Evolutionary conservation across 2,888 invertebrate species (phyloP).

Genomic region (Drosophila hawaiiensis): DNA sequence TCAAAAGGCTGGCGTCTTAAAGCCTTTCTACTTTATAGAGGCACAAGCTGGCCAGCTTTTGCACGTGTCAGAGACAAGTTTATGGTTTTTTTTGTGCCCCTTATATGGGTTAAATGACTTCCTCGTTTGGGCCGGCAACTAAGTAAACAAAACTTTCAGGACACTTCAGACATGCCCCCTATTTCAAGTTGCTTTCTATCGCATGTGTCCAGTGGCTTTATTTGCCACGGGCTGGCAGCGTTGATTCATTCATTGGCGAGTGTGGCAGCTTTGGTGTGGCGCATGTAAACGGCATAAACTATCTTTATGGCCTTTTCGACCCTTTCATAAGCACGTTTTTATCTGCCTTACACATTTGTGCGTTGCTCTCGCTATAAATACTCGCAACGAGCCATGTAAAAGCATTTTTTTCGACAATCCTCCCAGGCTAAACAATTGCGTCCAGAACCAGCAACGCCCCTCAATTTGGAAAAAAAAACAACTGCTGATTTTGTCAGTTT

Average conservation of each 20-base stretch:
- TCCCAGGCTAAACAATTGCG: constrained; percentile 42
- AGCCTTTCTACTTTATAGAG: constrained; percentile 5
- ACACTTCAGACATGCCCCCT: constrained; percentile 40
- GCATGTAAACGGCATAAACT: constrained; percentile 57
- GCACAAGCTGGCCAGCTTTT: constrained; percentile 19
- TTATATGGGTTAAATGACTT: constrained; percentile 76
- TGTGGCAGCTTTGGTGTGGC: constrained; percentile 16
- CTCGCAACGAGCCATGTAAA: constrained; percentile 16
- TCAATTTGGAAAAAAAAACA: constrained; percentile 11
- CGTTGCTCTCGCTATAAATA: constrained; percentile 36
- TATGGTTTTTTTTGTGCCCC: constrained; percentile 21
- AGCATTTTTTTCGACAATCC: constrained; percentile 7
- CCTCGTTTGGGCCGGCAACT: constrained; percentile 51
- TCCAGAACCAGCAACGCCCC: constrained; percentile 5
- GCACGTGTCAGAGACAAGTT: constrained; percentile 43
- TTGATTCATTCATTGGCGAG: constrained; percentile 17
- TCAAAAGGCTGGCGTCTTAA: constrained; percentile 44
- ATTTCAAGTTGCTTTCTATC: neutral
- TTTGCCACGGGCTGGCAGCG: constrained; percentile 43
- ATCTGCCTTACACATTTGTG: constrained; percentile 76
- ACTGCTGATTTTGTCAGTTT: constrained; percentile 76
- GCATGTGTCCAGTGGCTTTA: constrained; percentile 55
- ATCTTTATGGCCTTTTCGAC: constrained; percentile 67
- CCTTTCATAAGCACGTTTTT: constrained; percentile 77
- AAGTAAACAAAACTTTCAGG: constrained; percentile 58